phyloP scores from a whole-genome alignment of 2,888 invertebrate genomes.

The Pachymerium ferrugineum region DNA sequence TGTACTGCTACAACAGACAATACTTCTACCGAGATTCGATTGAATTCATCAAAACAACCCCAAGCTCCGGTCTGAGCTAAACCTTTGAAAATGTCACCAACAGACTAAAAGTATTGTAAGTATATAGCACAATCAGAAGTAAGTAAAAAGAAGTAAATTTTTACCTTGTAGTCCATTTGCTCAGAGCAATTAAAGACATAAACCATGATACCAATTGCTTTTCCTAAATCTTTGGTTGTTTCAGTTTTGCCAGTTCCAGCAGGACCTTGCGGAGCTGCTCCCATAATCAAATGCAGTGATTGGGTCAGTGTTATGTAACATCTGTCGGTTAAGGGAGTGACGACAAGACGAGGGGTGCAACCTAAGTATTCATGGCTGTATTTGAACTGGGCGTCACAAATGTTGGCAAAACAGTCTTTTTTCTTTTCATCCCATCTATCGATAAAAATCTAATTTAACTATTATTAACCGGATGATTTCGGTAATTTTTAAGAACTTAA shows the following conservation, averaged over 20 bases:
- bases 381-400: conserved; percentile 48
- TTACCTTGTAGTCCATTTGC: conserved; percentile 58
- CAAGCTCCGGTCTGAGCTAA: conserved; percentile 84
- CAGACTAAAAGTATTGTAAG: conserved; percentile 58
- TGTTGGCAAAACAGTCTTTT: conserved; percentile 67
- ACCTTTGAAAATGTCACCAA: conserved; percentile 86
- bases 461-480: too few relatives aligned
- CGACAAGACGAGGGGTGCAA: conserved; percentile 48
- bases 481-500: too few relatives aligned
- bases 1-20: conserved; percentile 85
- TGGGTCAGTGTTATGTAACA: conserved; percentile 68
- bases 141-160: not conserved
- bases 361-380: conserved; percentile 51
- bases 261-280: conserved; percentile 83
- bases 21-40: conserved; percentile 84
- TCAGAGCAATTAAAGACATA: conserved; percentile 90
- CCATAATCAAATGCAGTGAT: conserved; percentile 75
- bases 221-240: conserved; percentile 83
- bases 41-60: conserved; percentile 91
- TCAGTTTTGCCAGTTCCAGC: conserved; percentile 84
- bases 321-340: conserved; percentile 48
- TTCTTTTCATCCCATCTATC: conserved; percentile 75
- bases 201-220: conserved; percentile 79
- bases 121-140: conserved; percentile 31
- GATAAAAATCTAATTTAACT: too few relatives aligned